Evolutionary conservation across 2,113 vertebrate species (phyloP), one percentile per base, ranked within the genome.

Genomic region (Australoheros scitulus): DNA sequence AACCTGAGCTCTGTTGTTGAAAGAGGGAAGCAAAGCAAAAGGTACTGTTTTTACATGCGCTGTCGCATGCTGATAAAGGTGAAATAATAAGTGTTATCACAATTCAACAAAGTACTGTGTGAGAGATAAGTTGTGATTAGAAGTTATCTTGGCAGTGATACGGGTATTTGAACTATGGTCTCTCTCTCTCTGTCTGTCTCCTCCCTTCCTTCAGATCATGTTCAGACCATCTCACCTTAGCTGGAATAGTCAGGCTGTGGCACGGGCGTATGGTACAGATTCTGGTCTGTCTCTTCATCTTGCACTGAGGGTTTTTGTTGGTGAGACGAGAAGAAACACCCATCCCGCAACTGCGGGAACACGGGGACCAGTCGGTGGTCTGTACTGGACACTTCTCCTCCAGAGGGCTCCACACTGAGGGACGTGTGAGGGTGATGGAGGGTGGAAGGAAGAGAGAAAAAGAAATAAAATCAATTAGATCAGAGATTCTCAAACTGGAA

Each of bases 201-300:
- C n/a, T 84, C 18, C 17, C 63, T 34, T 11, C 2, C 36, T 61
- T 79, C 22, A 70, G 15, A 61, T 61, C 2, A 3, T 13, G 24
- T 34, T 61, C 14, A 70, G 65, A 76, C 29, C 14, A 32, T 29
- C 43, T 86, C 83, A 97, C 96, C 96, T 96, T 96, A 20, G 92
- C 79, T 5, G 93, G 90, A 75, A 84, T 32, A 2, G 88, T 63
- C 4, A 91, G 81, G 76, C 92, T 82, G 32, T 86, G 83, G 61
- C 96, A 97, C 1, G 92, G 95, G 17, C 95, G 94, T 14, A 96
- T 17, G 78, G 93, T 95, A 72, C 96, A 97, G 70, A 96, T 92
- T 26, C 94, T 94, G 1, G 92, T 95, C 89, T 97, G 95, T 70
- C 93, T 95, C 83, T 94, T 76, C 83, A 96, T 91, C 65, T 96